These are phyloP conservation scores for Enteromius anoplus DNA, from an alignment of 2,797 vertebrate genomes.

Conservation along the genomic window DNA sequence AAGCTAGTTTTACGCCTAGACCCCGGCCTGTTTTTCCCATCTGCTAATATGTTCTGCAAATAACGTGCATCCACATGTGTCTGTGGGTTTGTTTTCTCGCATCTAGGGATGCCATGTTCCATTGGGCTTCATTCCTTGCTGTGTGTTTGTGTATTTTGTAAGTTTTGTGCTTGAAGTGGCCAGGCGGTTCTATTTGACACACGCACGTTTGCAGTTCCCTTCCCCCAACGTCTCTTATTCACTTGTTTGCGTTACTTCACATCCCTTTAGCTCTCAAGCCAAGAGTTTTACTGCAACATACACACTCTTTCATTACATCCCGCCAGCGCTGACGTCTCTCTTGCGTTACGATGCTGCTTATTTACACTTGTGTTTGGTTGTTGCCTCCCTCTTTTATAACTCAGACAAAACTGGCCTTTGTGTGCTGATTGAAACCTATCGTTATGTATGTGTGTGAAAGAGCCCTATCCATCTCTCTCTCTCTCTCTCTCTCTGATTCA, in stretches of 20 bases:
- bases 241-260: constrained; percentile 42
- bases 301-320: constrained; percentile 47
- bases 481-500: background rate
- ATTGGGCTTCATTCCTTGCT: background rate
- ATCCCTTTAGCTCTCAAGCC: constrained; percentile 38
- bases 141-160: background rate
- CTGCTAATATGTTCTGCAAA: background rate
- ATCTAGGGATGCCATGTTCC: background rate
- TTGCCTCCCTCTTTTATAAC: constrained; percentile 69
- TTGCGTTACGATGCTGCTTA: constrained; percentile 34
- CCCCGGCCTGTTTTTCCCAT: background rate
- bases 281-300: constrained; percentile 25
- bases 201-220: constrained; percentile 20
- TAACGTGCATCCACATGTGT: constrained; percentile 30
- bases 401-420: constrained; percentile 64
- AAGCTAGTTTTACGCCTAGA: constrained; percentile 1
- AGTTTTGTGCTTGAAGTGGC: constrained; percentile 21
- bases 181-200: background rate
- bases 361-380: constrained; percentile 38
- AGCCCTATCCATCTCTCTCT: background rate
- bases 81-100: constrained; percentile 44
- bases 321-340: constrained; percentile 61
- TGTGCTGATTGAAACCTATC: constrained; percentile 54
- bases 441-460: constrained; percentile 33
- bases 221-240: constrained; percentile 29